Conservation (phyloP, 2,113 vertebrate species). For the Archocentrus centrarchus region DNA sequence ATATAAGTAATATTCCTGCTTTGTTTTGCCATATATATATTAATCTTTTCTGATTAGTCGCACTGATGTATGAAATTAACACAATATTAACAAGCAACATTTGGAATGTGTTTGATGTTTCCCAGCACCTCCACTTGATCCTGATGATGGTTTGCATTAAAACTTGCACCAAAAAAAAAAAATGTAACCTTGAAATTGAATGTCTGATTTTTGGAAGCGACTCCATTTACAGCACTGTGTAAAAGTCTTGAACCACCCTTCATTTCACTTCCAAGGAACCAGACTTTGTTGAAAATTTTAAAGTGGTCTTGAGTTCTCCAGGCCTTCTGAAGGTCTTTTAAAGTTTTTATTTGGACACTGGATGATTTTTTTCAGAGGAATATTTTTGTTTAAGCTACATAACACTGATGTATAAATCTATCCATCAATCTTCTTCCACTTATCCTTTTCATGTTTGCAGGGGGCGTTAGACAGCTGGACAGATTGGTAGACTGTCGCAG, state of each 20-base stretch:
- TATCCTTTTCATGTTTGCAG: too few species aligned
- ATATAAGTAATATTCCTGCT: background rate
- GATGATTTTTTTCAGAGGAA: too few species aligned
- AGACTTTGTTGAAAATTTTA: background rate
- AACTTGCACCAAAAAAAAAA: background rate
- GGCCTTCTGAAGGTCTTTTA: too few species aligned
- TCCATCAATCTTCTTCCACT: too few species aligned
- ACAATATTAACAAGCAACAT: background rate
- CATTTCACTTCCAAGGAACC: background rate
- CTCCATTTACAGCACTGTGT: too few species aligned
- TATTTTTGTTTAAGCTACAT: too few species aligned
- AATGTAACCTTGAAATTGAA: background rate
- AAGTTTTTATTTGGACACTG: too few species aligned
- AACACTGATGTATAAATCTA: too few species aligned
- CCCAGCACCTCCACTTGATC: background rate
- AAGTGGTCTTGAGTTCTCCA: too few species aligned
- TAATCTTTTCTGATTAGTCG: background rate
- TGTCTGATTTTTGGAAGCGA: rapidly evolving
- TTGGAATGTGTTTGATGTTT: background rate
- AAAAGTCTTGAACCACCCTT: background rate
- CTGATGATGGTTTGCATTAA: background rate
- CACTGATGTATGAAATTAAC: background rate
- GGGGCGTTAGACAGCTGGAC: too few species aligned
- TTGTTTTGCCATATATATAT: background rate
- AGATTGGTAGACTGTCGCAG: too few species aligned